Percentiles rank a stretch among this genome's conserved stretches.
phyloP scores from a whole-genome alignment of 2,797 vertebrate genomes.

The Phalloptychus januarius region DNA sequence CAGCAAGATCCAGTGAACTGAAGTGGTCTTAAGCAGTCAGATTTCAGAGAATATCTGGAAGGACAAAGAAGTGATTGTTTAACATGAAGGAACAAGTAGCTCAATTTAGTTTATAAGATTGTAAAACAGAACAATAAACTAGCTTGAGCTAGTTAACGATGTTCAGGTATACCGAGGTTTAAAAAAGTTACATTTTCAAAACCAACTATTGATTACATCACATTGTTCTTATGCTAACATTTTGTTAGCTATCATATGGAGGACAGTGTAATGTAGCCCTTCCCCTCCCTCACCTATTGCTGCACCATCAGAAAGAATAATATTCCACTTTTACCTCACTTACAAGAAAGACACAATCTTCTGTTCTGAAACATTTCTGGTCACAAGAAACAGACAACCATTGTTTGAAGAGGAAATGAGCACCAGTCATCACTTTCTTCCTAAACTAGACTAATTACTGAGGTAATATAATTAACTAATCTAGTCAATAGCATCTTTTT shows the following conservation, averaged over 20 bases:
- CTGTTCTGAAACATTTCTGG: background rate
- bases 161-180: background rate
- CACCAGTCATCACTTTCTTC: background rate
- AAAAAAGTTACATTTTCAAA: background rate
- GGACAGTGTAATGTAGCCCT: background rate
- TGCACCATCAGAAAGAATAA: background rate
- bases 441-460: background rate
- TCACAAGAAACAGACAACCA: background rate
- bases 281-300: background rate
- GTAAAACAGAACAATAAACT: background rate
- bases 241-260: too few relatives aligned
- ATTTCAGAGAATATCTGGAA: slow-evolving; percentile 46
- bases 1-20: slow-evolving; percentile 57
- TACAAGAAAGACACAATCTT: background rate
- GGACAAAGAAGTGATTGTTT: slow-evolving; percentile 64
- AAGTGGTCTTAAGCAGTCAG: slow-evolving; percentile 46
- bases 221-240: background rate
- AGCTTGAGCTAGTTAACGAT: background rate
- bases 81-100: slow-evolving; percentile 28
- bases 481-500: background rate
- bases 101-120: slow-evolving; percentile 28
- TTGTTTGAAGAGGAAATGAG: background rate
- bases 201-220: background rate
- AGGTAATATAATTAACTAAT: background rate
- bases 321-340: background rate